Base-by-base conservation (phyloP, 2,797 vertebrate genomes). In the Clarias laeviceps region DNA sequence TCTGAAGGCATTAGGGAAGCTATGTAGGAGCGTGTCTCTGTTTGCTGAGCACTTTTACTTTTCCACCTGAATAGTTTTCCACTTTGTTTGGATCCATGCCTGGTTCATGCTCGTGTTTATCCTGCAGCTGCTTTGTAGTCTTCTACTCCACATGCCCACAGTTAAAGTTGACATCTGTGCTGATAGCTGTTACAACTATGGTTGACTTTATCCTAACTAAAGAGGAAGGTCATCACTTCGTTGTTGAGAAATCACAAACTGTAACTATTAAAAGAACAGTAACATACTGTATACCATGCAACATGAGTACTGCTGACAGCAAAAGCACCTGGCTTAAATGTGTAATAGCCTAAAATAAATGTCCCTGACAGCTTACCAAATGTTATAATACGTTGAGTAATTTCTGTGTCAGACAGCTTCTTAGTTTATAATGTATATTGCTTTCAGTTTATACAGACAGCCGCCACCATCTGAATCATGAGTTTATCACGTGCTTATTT, bases 341-440 rank as follows among this genome's bases (percentile, higher is more conserved):
- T 91, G 90, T 88, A 89, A 90, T 80, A 82, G 40, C 86, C 82
- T 57, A 92, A 93, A 93, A 92, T 93, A 92, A 91, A 68, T 82
- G 62, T 69, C 72, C 85, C 88, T 45, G 0, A 0, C 0, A 45
- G 85, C 86, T 82, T 86, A 84, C 86, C 82, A 82, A 78, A 85
- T 90, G 89, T 87, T 65, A 81, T 73, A 68, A 81, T 73, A 15
- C 24, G 22, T 74, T 59, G 40, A 68, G 61, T 37, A 37, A 83
- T 85, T 57, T 86, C 87, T 73, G 50, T 59, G 18, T 37, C 45
- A 22, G 24, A 15, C 2, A 32, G 8, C 20, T n/a, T 50, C 20
- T 50, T 79, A 2, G 18, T 20, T 37, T 64, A 4, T 20, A 69
- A 34, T 24, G 14, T 68, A 27, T 62, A 59, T 37, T 34, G 5